Conservation (phyloP, 2,113 vertebrate species). For the Colius striatus region DNA sequence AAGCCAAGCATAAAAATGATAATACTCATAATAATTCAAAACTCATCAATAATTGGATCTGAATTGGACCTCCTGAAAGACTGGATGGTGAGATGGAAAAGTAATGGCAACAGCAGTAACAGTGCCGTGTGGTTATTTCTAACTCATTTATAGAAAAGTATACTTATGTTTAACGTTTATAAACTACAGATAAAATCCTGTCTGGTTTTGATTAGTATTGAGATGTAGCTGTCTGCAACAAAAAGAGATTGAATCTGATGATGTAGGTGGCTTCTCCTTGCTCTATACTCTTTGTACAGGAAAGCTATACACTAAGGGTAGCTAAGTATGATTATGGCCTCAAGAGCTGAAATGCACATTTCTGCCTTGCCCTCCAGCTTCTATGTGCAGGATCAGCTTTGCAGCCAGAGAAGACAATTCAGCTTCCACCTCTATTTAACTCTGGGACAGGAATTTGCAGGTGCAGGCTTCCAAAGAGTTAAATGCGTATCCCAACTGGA, state of each 20-base stretch:
- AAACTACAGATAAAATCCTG: not conserved
- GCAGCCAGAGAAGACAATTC: not conserved
- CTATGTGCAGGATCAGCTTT: not conserved
- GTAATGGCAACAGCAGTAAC: not conserved
- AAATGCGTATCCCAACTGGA: not conserved
- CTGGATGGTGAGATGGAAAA: not conserved
- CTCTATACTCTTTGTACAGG: not conserved
- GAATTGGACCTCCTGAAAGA: not conserved
- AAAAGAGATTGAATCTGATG: not conserved
- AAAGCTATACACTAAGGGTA: not conserved
- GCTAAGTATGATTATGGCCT: not conserved
- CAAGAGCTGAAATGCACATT: not conserved
- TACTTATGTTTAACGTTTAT: not conserved
- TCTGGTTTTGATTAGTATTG: not conserved
- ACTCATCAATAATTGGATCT: not conserved
- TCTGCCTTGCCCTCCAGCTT: not conserved
- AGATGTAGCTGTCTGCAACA: not conserved
- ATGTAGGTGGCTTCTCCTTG: not conserved
- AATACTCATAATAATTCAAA: not conserved
- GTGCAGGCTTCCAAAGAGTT: not conserved
- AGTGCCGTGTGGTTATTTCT: not conserved
- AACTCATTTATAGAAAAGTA: not conserved
- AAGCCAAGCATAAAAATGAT: not conserved
- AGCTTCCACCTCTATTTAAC: not conserved
- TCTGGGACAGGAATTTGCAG: rapidly evolving